Evolutionary conservation across 2,797 vertebrate species (phyloP).

Genomic region (Sandelia bainsii): DNA sequence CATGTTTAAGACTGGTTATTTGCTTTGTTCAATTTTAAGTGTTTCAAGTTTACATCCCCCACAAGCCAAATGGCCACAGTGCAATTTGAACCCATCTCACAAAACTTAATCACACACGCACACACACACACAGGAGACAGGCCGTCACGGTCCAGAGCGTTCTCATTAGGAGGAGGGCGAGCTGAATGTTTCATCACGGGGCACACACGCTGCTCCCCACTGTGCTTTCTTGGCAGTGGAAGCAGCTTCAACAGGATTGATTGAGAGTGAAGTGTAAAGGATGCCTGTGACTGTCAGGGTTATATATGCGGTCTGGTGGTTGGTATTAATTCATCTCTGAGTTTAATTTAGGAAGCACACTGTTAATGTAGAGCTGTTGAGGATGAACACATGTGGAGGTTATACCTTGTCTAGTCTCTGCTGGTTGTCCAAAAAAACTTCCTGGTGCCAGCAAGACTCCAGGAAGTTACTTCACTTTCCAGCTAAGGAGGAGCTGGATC

Average conservation of each 20-base stretch:
- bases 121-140: not conserved
- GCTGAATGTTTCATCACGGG: conserved; percentile 27
- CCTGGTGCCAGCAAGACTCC: not conserved
- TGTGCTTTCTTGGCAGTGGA: not conserved
- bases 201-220: not conserved
- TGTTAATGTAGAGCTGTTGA: not conserved
- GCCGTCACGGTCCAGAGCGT: not conserved
- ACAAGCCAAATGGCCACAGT: not conserved
- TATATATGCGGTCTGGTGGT: not conserved
- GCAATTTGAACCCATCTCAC: not conserved
- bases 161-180: conserved; percentile 2
- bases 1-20: too few species aligned
- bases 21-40: too few species aligned
- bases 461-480: not conserved
- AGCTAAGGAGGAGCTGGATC: too few species aligned
- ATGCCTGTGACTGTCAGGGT: not conserved
- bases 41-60: too few species aligned
- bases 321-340: not conserved
- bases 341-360: too few species aligned
- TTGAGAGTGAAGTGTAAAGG: not conserved
- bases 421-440: not conserved
- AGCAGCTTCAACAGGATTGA: not conserved
- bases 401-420: not conserved
- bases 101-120: conserved; percentile 1
- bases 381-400: not conserved